Evolutionary conservation across 1,140 invertebrate species (phyloP).

Genomic region (Trachymyrmex septentrionalis): DNA sequence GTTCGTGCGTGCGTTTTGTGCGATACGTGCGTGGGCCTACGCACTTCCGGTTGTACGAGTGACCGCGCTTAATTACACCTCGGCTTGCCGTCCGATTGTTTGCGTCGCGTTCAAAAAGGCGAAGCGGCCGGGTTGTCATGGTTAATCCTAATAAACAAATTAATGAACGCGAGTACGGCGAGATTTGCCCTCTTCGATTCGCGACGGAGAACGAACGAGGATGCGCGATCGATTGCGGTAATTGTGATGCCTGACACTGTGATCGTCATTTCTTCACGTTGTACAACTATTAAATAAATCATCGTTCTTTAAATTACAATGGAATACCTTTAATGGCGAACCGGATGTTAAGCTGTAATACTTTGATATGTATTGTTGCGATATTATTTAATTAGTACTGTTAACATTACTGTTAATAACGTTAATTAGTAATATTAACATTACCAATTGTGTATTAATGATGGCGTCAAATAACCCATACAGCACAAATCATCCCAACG

Average conservation of each 20-base stretch:
- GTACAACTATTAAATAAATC: constrained; percentile 4
- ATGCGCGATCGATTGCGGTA: neutral
- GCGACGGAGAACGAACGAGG: neutral
- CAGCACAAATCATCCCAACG: too few species aligned
- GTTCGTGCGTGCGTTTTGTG: neutral
- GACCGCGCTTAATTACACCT: constrained; percentile 28
- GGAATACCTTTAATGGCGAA: neutral
- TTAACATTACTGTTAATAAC: constrained; percentile 26
- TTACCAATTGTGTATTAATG: neutral
- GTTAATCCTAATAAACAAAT: constrained; percentile 32
- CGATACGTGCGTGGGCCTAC: neutral
- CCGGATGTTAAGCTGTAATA: constrained; percentile 12
- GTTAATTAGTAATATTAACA: constrained; percentile 16
- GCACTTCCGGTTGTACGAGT: constrained; percentile 35
- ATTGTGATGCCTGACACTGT: neutral
- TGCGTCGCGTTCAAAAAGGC: neutral
- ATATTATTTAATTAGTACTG: neutral
- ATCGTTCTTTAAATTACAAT: constrained; percentile 27
- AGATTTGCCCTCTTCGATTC: constrained; percentile 13
- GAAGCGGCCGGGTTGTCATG: constrained; percentile 43
- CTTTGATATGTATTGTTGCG: constrained; percentile 11
- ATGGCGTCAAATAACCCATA: neutral
- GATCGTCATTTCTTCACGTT: neutral
- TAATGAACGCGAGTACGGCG: constrained; percentile 12
- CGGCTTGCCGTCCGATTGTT: neutral